Evolutionary conservation across 1,140 invertebrate genomes (phyloP).

Genomic region (Trichogramma pretiosum): DNA sequence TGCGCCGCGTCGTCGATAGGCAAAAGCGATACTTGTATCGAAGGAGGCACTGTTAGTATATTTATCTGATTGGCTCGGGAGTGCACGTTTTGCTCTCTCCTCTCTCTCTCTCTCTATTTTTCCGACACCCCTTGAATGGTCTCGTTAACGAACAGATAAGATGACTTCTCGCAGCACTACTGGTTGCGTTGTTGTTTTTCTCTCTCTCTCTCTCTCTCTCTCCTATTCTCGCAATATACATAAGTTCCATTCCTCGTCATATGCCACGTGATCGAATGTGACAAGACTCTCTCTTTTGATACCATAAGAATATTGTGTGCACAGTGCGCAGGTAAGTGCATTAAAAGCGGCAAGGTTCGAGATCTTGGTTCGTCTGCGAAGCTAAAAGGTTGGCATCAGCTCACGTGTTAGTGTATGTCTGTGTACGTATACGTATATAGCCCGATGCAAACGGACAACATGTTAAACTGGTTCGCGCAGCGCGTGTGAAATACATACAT

Average conservation of each 20-base stretch:
- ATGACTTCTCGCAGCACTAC: background rate
- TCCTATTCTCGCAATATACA: background rate
- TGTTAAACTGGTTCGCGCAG: conserved; percentile 1
- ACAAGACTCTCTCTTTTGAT: too few relatives aligned
- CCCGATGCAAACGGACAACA: too few relatives aligned
- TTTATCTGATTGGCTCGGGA: conserved; percentile 13
- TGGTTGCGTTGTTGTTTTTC: background rate
- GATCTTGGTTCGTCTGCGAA: too few relatives aligned
- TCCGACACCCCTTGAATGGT: background rate
- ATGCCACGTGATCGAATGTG: too few relatives aligned
- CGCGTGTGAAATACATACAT: background rate
- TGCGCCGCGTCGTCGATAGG: conserved; percentile 2
- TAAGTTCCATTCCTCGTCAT: too few relatives aligned
- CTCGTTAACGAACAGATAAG: conserved; percentile 11
- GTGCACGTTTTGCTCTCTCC: background rate
- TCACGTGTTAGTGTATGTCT: background rate
- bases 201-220: background rate
- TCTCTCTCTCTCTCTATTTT: too few relatives aligned
- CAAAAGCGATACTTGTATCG: background rate
- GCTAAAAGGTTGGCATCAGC: too few relatives aligned
- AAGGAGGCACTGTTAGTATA: conserved; percentile 4
- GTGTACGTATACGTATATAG: too few relatives aligned
- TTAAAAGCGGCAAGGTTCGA: background rate
- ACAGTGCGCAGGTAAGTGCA: conserved; percentile 5
- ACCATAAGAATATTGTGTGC: too few relatives aligned